Evolutionary conservation across 2,113 vertebrate species (phyloP).

Genomic region (Prolemur simus): DNA sequence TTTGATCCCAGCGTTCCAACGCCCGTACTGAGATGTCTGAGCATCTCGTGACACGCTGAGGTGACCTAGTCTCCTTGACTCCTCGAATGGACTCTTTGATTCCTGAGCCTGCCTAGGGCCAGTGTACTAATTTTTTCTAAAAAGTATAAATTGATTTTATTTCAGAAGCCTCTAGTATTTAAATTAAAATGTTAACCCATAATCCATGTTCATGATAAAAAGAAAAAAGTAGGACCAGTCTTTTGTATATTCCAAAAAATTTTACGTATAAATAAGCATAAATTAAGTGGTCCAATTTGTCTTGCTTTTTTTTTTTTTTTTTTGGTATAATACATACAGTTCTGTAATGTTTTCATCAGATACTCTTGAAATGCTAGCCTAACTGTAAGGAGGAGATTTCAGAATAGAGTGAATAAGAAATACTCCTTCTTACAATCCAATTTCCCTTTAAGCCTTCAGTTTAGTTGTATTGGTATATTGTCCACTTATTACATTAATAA

Average conservation of each 20-base stretch:
- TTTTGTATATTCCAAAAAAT: background rate
- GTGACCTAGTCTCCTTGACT: background rate
- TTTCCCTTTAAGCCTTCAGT: background rate
- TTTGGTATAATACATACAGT: background rate
- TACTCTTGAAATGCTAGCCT: background rate
- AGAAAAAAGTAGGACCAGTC: background rate
- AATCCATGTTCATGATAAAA: background rate
- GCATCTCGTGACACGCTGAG: background rate
- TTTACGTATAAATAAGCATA: background rate
- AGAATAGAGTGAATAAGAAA: background rate
- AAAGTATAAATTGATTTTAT: background rate
- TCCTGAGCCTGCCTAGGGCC: background rate
- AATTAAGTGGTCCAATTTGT: background rate
- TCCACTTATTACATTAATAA: background rate
- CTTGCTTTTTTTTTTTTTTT: background rate
- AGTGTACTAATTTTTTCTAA: background rate
- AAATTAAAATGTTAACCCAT: slow-evolving; percentile 36
- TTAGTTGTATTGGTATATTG: background rate
- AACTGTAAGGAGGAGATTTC: background rate
- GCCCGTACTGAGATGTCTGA: background rate
- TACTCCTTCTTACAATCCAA: background rate
- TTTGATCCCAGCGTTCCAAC: background rate
- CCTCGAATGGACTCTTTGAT: background rate
- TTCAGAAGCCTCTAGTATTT: background rate
- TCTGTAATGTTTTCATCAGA: background rate